Conservation (phyloP, 2,888 invertebrate species). For the Xestoiulus laeticollis region DNA sequence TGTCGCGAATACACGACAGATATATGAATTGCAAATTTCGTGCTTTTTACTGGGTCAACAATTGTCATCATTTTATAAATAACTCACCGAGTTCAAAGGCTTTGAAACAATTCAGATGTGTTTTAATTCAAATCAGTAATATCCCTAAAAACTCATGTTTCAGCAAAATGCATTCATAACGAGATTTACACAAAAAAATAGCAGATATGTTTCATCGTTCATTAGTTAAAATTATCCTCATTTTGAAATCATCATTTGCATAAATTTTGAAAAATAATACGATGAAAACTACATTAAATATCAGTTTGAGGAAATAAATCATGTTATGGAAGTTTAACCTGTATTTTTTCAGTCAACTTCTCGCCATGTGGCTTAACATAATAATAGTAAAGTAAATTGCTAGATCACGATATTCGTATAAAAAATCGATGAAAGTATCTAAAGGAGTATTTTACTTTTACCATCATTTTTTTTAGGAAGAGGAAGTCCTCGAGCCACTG, state of each 20-base stretch:
- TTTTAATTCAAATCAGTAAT: too few relatives aligned
- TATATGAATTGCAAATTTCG: background rate
- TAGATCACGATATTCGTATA: background rate
- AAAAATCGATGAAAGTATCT: background rate
- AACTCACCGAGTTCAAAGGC: background rate
- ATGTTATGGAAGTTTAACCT: background rate
- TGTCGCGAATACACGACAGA: background rate
- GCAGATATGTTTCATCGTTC: too few relatives aligned
- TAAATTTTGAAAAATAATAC: background rate
- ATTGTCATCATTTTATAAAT: background rate
- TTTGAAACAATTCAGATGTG: background rate
- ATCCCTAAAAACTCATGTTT: too few relatives aligned
- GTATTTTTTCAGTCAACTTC: background rate
- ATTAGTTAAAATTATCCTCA: background rate
- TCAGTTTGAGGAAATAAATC: background rate
- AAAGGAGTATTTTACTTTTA: background rate
- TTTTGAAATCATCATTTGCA: background rate
- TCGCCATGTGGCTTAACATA: background rate
- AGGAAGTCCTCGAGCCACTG: conserved; percentile 72
- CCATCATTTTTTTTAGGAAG: conserved; percentile 49
- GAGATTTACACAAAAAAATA: too few relatives aligned
- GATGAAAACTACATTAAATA: background rate
- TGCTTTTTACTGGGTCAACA: background rate
- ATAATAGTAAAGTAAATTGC: background rate
- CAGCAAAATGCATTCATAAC: too few relatives aligned